Percentiles rank a stretch among this genome's conserved stretches.
Conservation (phyloP, 2,113 vertebrate genomes). For the Entomyzon cyanotis region DNA sequence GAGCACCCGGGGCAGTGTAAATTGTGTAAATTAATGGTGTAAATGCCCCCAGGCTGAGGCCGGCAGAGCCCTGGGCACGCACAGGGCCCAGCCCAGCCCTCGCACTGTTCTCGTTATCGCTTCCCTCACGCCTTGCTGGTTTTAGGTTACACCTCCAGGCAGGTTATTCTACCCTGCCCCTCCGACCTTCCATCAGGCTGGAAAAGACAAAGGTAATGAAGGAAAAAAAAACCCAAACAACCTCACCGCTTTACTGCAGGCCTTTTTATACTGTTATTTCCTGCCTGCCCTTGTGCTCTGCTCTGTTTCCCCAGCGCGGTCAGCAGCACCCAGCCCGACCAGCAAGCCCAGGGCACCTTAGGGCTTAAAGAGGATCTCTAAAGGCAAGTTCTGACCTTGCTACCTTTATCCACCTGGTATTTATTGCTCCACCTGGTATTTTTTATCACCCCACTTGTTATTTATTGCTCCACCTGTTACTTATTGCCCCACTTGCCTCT, state of each 20-base stretch:
- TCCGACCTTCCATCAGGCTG: not conserved
- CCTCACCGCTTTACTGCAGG: rapidly evolving
- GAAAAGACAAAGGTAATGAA: not conserved
- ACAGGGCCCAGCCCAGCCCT: rapidly evolving
- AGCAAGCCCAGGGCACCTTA: rapidly evolving
- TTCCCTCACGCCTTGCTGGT: rapidly evolving
- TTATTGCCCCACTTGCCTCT: not conserved
- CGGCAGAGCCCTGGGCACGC: rapidly evolving
- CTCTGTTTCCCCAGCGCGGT: not conserved
- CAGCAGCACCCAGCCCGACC: rapidly evolving
- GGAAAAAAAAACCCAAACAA: too few species aligned
- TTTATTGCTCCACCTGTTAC: not conserved
- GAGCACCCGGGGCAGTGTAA: rapidly evolving
- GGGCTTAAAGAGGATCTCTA: too few species aligned
- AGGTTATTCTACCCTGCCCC: not conserved
- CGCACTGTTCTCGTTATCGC: rapidly evolving
- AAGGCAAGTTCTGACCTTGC: not conserved
- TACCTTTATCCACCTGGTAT: not conserved
- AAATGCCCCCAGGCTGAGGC: rapidly evolving
- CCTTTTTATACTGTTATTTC: not conserved
- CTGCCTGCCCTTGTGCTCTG: not conserved
- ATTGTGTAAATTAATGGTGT: not conserved
- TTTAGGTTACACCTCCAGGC: not conserved
- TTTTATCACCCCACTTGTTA: not conserved
- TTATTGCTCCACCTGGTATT: not conserved